Base-by-base conservation (phyloP, 2,888 invertebrate species). In the Phyllotreta striolata region DNA sequence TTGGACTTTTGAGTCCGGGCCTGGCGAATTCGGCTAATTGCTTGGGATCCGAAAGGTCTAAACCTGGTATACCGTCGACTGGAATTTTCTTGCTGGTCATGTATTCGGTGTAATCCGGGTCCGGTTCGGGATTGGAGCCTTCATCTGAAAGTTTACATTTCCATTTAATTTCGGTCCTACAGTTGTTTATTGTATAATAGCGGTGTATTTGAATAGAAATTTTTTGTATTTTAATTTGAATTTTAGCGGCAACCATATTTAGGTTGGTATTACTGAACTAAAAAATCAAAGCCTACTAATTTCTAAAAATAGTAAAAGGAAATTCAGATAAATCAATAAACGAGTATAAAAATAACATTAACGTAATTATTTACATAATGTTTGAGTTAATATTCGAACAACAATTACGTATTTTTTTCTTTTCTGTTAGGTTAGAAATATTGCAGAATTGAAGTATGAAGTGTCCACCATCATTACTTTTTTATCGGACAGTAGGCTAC, bases 1-100 rank as follows among this genome's bases (percentile, higher is more conserved):
- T 80, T 60, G 85, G 85, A 68, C 91, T 87, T 80, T 93, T 91
- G 79, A 91, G 88, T 24, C 91, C 91, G 0, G 91, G 91, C 41
- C 91, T 86, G 4, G 96, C 94, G 81, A 96, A 96, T 81, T 96
- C 96, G 0, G 96, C 95, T 66, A 96, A 82, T 79, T 96, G 96
- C 80, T 96, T 95, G 0, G 95, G 95, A 80, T 96, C 95, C 64
- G 94, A 94, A 47, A 96, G 85, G 79, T 96, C 96, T 73, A 96
- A 84, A 34, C 95, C 95, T 78, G 92, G 86, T 82, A 92, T 87
- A 34, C 86, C 87, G 72, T 87, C 87, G 1, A 85, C 81, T 9
- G 90, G 88, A 60, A 88, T 86, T 79, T 92, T 92, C 81, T 93
- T 93, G 41, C 94, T 94, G 0, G 92, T 91, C 93, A 95, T 95